Evolutionary conservation across 2,888 invertebrate genomes (phyloP), one percentile per base, ranked within the genome.

Genomic region (Adineta ricciae): DNA sequence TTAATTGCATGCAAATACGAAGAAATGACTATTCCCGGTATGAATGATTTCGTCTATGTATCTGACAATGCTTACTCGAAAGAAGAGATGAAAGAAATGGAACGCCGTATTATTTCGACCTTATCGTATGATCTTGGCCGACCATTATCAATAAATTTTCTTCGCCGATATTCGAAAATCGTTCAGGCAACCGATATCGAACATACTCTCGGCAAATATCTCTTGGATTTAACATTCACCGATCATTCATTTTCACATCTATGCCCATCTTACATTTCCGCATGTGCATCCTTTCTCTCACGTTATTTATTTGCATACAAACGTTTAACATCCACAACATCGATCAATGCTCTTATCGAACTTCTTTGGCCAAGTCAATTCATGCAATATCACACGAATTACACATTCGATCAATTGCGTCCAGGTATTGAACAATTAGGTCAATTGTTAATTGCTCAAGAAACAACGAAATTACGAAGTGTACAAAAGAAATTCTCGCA

Each of bases 31-130:
- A 78, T 78, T 36, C 78, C 78, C n/a, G 78, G 41, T 41, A 78
- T 78, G 78, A 78, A 78, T 41, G 78, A 78, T 78, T 78, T 78
- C n/a, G 78, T 78, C 24, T 78, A 78, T 41, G 78, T 78, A 41
- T 78, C 78, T 24, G 78, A 78, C 24, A 78, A 78, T 78, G 78
- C 78, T 11, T 78, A n/a, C 41, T 41, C 78, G 11, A 78, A 78
- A 78, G 78, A 78, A 24, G 78, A 78, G 38, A 78, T 78, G 78
- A 78, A 78, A 41, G 78, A 78, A 78, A 78, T 78, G 78, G 78
- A 78, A 41, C 78, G 78, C 9, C 41, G 41, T 41, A 78, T 78
- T 2, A 41, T 78, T 24, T 38, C 21, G 11, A 38, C 38, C 38
- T 78, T 78, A 78, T 41, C 38, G 14, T 78, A 41, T 41, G 41